Base-by-base conservation (phyloP, 1,140 invertebrate genomes). In the Macrobrachium nipponense region DNA sequence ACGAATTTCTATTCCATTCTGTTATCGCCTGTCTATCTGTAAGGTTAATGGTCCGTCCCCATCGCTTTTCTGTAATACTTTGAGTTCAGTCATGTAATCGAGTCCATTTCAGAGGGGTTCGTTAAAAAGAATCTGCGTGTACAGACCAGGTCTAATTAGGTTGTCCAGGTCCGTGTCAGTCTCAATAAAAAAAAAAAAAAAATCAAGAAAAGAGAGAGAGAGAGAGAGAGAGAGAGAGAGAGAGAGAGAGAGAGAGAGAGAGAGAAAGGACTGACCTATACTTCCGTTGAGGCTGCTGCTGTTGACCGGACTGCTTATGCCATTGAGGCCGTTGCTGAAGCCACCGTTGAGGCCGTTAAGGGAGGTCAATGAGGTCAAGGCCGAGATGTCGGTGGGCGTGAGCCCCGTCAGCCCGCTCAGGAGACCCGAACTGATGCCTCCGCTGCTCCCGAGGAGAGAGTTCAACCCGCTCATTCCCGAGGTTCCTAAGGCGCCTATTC, bases 241-340 rank as follows among this genome's bases (percentile, higher is more conserved):
- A n/a, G n/a, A n/a, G n/a, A n/a, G n/a, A n/a, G n/a, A n/a, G n/a
- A n/a, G n/a, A n/a, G n/a, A n/a, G n/a, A 62, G n/a, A 18, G 0
- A 18, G 15, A 27, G 44, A 11, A 7, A 6, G 5, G 20, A 75
- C 82, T 85, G n/a, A 86, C 83, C 83, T 51, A 86, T 86, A 80
- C 83, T 86, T 23, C 83, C 83, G 77, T 86, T 80, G 20, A 86
- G 43, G 77, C 83, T 86, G 68, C 68, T 70, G 8, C 83, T 86
- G 77, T 79, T 86, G 60, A 79, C 83, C 17, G 83, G 83, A 36
- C 82, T 85, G 64, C 27, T 85, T 20, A 81, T 68, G 5, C 80
- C 80, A 20, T 81, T 81, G 75, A 85, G 62, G 51, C 82, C 82
- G 66, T 79, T 86, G 77, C 64, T 80, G 77, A 80, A 75, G 66